These are phyloP conservation scores for Notechis scutatus DNA, from an alignment of 2,113 vertebrate genomes.

Conservation along the genomic window DNA sequence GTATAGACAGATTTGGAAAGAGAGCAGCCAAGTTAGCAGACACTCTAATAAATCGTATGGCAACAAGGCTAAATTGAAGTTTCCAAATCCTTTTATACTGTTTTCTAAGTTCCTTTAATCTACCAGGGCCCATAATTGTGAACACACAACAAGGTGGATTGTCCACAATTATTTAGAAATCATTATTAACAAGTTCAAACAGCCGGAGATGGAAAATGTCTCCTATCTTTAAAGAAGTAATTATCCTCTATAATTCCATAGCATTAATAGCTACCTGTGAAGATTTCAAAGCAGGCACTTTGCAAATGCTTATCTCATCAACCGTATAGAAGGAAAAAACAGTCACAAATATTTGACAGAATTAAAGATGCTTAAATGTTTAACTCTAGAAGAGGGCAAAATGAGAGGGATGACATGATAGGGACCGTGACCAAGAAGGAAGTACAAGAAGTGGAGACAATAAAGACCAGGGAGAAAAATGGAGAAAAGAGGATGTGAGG, in stretches of 20 bases:
- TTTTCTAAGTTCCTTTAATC: conserved; percentile 8
- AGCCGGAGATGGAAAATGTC: background rate
- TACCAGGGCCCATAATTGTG: background rate
- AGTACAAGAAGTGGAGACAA: background rate
- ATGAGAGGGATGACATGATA: background rate
- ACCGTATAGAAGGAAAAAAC: background rate
- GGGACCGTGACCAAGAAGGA: background rate
- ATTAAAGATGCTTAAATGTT: background rate
- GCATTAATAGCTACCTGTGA: background rate
- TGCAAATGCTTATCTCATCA: background rate
- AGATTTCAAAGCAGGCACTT: background rate
- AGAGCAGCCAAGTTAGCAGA: background rate
- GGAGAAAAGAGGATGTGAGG: conserved; percentile 13
- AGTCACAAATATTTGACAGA: background rate
- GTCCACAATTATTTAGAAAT: background rate
- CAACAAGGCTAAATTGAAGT: background rate
- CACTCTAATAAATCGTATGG: background rate
- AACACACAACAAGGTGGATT: background rate
- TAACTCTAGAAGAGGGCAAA: background rate
- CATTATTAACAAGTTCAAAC: conserved; percentile 11
- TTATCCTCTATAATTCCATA: background rate
- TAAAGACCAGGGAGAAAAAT: conserved; percentile 12
- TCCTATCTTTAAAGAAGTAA: background rate
- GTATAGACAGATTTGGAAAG: background rate
- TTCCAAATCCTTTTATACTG: conserved; percentile 9